These are phyloP conservation scores for Trididemnum nubilum DNA, from an alignment of 23 tunicate species.

Conservation along the genomic window DNA sequence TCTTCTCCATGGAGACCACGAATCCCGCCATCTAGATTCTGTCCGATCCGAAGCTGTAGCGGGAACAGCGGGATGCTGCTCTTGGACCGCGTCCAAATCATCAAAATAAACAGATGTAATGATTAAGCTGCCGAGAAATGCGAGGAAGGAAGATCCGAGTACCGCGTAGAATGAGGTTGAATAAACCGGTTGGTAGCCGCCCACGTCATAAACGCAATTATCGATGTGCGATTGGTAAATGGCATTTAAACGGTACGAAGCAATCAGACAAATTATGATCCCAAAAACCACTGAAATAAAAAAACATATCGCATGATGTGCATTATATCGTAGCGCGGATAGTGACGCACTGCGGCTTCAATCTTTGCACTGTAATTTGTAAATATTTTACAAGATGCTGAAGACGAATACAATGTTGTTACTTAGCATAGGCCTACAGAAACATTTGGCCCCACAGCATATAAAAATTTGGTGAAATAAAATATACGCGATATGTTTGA, in stretches of 20 bases:
- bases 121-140: slow-evolving; percentile 14
- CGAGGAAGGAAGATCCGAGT: not conserved
- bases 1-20: not conserved
- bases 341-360: no score
- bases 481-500: no score
- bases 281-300: slow-evolving; percentile 24
- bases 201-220: slow-evolving; percentile 9
- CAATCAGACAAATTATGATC: slow-evolving; percentile 30
- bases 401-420: no score
- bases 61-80: not conserved
- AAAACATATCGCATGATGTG: not conserved
- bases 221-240: not conserved
- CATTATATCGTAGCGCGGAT: no score
- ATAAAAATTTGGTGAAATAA: no score
- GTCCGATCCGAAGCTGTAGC: not conserved
- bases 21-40: not conserved
- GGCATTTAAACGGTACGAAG: slow-evolving; percentile 32
- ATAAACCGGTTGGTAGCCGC: slow-evolving; percentile 37
- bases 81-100: not conserved
- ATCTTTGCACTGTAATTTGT: no score
- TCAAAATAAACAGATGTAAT: not conserved
- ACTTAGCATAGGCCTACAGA: no score
- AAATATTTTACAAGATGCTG: no score
- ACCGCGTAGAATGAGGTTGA: slow-evolving; percentile 38
- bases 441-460: no score